A percentile compares a stretch with the other conserved stretches of the same genome.
phyloP scores from a whole-genome alignment of 2,113 vertebrate species.

The Neogobius melanostomus region DNA sequence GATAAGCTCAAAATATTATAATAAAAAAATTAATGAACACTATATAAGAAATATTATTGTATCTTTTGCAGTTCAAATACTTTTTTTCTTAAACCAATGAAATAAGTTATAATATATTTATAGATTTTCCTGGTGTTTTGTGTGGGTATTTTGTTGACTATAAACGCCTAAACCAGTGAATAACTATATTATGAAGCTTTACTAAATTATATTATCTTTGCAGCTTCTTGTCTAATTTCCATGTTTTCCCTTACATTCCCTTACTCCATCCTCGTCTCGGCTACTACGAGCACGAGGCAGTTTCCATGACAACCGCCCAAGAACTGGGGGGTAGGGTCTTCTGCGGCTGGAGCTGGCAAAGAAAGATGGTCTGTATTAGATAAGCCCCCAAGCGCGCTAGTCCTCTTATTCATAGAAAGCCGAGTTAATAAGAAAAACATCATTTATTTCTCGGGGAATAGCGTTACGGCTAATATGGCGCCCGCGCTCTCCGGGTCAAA shows the following conservation, averaged over 20 bases:
- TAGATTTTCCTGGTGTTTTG: too few species aligned
- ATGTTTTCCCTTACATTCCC: constrained; percentile 30
- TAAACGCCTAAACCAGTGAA: too few species aligned
- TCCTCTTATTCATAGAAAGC: constrained; percentile 10
- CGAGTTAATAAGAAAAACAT: constrained; percentile 37
- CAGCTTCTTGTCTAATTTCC: constrained; percentile 5
- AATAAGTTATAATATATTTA: too few species aligned
- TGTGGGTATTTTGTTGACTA: too few species aligned
- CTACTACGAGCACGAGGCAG: constrained; percentile 57
- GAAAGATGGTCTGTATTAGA: constrained; percentile 61
- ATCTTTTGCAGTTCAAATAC: too few species aligned
- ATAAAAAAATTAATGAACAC: too few species aligned
- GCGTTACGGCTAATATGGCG: background rate
- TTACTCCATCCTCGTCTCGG: constrained; percentile 45
- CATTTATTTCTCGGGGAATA: background rate
- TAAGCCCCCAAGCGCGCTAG: constrained; percentile 32
- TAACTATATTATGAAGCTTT: too few species aligned
- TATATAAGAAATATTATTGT: too few species aligned
- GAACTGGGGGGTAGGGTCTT: constrained; percentile 67
- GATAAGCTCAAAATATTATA: background rate
- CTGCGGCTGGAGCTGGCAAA: constrained; percentile 43
- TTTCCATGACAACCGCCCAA: constrained; percentile 75
- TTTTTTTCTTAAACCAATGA: too few species aligned
- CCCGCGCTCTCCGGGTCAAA: constrained; percentile 26
- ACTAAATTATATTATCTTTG: background rate